A percentile compares a stretch with the other conserved stretches of the same genome.
Conservation (phyloP, 30 jellyfish, hydroid and myxozoan species). For the Chrysaora quinquecirrha region DNA sequence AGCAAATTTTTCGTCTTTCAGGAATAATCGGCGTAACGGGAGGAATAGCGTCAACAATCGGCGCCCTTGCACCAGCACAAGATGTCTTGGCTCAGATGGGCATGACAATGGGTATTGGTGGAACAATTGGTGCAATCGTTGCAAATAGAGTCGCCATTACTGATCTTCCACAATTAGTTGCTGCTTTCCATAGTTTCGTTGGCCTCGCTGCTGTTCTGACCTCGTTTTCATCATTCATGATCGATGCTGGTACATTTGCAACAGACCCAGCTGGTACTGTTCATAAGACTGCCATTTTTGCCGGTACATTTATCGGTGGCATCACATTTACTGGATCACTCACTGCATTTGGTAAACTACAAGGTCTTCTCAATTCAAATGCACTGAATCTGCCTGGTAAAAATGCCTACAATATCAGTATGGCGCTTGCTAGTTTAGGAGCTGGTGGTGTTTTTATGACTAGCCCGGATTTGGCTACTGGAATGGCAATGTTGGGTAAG, state of each 20-base stretch:
- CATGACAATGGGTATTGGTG: slow-evolving; percentile 96
- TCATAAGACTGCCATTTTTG: slow-evolving; percentile 94
- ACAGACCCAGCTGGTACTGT: slow-evolving; percentile 93
- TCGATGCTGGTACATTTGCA: slow-evolving; percentile 88
- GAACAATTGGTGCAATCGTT: slow-evolving; percentile 90
- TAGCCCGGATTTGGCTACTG: slow-evolving; percentile 72
- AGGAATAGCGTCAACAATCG: slow-evolving; percentile 90
- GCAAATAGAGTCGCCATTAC: slow-evolving; percentile 91
- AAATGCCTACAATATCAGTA: slow-evolving; percentile 80
- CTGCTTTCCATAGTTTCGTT: slow-evolving; percentile 96
- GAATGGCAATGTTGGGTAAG: slow-evolving; percentile 92
- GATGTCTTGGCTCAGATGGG: slow-evolving; percentile 96
- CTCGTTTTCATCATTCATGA: slow-evolving; percentile 76
- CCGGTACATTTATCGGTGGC: slow-evolving; percentile 97
- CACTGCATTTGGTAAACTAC: slow-evolving; percentile 96
- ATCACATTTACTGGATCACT: slow-evolving; percentile 94
- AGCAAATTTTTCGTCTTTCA: neutral
- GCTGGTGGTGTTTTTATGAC: slow-evolving; percentile 92
- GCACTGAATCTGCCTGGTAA: slow-evolving; percentile 93
- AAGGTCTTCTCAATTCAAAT: slow-evolving; percentile 85
- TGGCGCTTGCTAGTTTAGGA: slow-evolving; percentile 90
- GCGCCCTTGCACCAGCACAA: slow-evolving; percentile 77
- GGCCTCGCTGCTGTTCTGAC: slow-evolving; percentile 98
- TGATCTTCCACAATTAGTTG: slow-evolving; percentile 95
- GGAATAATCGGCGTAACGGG: slow-evolving; percentile 95